These are phyloP conservation scores for Lamellibrachia columna DNA, from an alignment of 2,888 invertebrate genomes.

Conservation along the genomic window DNA sequence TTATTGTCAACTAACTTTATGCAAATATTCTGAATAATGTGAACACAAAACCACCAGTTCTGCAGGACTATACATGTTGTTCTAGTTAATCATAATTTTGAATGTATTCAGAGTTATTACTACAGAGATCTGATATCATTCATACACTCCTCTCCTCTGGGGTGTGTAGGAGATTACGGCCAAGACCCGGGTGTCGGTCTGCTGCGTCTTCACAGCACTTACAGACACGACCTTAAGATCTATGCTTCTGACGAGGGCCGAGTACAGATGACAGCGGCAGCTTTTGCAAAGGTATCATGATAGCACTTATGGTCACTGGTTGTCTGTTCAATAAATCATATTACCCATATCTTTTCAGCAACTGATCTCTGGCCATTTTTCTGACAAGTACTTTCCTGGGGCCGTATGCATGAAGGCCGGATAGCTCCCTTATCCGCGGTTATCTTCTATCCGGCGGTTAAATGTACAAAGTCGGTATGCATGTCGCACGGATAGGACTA, in stretches of 20 bases:
- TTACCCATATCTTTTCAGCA: not conserved
- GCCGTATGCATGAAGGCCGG: no score
- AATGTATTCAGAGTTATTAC: not conserved
- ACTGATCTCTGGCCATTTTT: not conserved
- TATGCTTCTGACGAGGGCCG: constrained; percentile 99
- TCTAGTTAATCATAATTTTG: no score
- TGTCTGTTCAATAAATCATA: not conserved
- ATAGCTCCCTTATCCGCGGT: no score
- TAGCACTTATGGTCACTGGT: not conserved
- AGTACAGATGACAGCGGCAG: constrained; percentile 99
- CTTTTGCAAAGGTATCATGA: constrained; percentile 84
- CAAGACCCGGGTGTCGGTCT: constrained; percentile 95
- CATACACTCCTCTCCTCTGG: not conserved
- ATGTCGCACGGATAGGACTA: no score
- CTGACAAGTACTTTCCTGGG: not conserved
- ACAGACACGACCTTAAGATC: constrained; percentile 98
- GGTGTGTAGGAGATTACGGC: constrained; percentile 76
- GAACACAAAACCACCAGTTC: not conserved
- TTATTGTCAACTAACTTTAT: not conserved
- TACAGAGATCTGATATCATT: not conserved
- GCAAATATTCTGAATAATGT: not conserved
- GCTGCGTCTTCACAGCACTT: constrained; percentile 94
- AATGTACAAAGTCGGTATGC: no score
- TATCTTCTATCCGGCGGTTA: no score
- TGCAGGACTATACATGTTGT: not conserved